Evolutionary conservation across 2,797 vertebrate species (phyloP).

Genomic region (Lagocephalus sceleratus): DNA sequence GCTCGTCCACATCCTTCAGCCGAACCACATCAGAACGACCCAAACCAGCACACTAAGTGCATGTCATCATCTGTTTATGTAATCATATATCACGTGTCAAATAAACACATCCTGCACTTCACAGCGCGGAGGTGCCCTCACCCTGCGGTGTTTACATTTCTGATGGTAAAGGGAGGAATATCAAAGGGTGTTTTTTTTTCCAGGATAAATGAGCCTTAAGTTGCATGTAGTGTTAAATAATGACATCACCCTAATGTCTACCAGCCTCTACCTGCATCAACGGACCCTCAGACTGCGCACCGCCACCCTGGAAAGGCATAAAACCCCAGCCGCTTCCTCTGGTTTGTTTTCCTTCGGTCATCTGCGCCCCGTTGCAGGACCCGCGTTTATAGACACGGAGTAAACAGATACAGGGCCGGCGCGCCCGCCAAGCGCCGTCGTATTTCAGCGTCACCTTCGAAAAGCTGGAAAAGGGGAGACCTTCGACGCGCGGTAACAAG

Average conservation of each 20-base stretch:
- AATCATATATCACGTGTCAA: slow-evolving; percentile 56
- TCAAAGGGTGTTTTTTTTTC: slow-evolving; percentile 47
- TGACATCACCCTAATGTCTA: slow-evolving; percentile 64
- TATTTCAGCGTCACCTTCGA: slow-evolving; percentile 32
- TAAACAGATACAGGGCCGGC: slow-evolving; percentile 24
- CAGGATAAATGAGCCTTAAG: slow-evolving; percentile 55
- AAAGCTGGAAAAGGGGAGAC: slow-evolving; percentile 41
- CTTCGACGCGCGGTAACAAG: slow-evolving; percentile 29
- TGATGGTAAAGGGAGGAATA: slow-evolving; percentile 40
- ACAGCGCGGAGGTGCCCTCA: slow-evolving; percentile 27
- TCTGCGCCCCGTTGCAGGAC: slow-evolving; percentile 54
- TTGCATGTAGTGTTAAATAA: slow-evolving; percentile 51
- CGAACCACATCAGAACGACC: slow-evolving; percentile 47
- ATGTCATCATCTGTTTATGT: slow-evolving; percentile 40
- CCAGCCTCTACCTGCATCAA: slow-evolving; percentile 51
- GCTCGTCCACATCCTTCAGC: slow-evolving; percentile 18
- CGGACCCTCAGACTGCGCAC: slow-evolving; percentile 37
- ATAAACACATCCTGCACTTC: slow-evolving; percentile 53
- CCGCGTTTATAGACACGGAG: slow-evolving; percentile 56
- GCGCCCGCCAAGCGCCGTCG: slow-evolving; percentile 36
- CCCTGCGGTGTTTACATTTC: slow-evolving; percentile 51
- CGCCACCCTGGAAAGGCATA: slow-evolving; percentile 62
- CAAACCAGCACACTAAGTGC: slow-evolving; percentile 9
- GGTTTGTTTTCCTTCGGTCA: slow-evolving; percentile 66
- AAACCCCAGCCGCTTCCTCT: slow-evolving; percentile 35